Evolutionary conservation across 64 coral and sea anemone genomes (phyloP).

Genomic region (Montipora capricornis): DNA sequence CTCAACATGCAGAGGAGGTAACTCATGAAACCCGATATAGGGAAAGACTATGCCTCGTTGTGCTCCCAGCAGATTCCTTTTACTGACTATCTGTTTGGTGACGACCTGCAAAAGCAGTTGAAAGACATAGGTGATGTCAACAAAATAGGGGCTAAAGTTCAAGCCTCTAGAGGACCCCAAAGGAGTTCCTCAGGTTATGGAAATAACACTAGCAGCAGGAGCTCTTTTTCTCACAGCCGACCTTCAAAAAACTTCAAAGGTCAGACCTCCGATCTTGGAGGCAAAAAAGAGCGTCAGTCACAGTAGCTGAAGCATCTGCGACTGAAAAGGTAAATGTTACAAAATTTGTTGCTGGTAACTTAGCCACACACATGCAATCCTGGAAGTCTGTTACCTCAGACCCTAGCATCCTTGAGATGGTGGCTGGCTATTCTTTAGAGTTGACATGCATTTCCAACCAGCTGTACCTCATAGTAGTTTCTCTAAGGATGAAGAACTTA

Average conservation of each 20-base stretch:
- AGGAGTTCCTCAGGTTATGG: neutral
- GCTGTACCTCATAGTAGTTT: slow-evolving; percentile 16
- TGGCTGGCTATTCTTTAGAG: slow-evolving; percentile 4
- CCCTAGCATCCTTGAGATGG: slow-evolving; percentile 37
- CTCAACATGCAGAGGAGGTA: slow-evolving; percentile 60
- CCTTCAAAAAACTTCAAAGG: slow-evolving; percentile 27
- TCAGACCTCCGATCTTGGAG: slow-evolving; percentile 13
- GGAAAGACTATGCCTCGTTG: slow-evolving; percentile 24
- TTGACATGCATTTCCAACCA: neutral
- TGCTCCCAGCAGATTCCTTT: slow-evolving; percentile 40
- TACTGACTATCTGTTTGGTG: slow-evolving; percentile 27
- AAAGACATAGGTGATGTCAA: slow-evolving; percentile 51
- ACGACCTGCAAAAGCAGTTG: neutral
- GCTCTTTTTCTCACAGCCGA: neutral
- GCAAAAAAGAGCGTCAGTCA: slow-evolving; percentile 8
- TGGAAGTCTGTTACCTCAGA: slow-evolving; percentile 29
- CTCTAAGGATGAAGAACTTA: slow-evolving; percentile 14
- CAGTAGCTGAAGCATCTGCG: neutral
- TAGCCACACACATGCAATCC: neutral
- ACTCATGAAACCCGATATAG: slow-evolving; percentile 59
- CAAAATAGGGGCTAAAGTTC: slow-evolving; percentile 47
- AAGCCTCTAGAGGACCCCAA: slow-evolving; percentile 1
- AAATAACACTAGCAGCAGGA: neutral
- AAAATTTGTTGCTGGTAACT: slow-evolving; percentile 55
- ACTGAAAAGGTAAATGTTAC: slow-evolving; percentile 5